Percentiles rank a stretch among this genome's conserved stretches.
These are phyloP conservation scores for Parus major DNA, from an alignment of 2,113 vertebrate species.

Conservation along the genomic window DNA sequence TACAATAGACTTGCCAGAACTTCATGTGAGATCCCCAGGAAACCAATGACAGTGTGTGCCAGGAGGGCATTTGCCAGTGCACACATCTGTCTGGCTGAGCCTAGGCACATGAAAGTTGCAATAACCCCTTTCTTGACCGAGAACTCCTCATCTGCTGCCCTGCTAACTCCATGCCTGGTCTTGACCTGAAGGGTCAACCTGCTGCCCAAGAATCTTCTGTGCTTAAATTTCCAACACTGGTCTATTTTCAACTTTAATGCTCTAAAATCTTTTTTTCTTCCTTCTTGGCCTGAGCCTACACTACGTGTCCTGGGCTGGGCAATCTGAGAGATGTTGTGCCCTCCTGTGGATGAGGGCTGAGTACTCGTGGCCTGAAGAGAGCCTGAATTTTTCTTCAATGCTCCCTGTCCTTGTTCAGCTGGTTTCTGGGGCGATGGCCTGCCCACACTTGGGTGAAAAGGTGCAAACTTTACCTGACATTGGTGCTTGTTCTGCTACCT, in stretches of 20 bases:
- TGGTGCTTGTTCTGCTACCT: not conserved
- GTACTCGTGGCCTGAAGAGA: accelerated
- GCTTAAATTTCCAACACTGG: not conserved
- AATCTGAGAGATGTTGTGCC: not conserved
- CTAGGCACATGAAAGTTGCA: not conserved
- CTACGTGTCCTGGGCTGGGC: not conserved
- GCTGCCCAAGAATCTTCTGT: not conserved
- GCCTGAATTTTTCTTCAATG: not conserved
- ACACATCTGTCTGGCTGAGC: not conserved
- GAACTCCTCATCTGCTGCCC: not conserved
- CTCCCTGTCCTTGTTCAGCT: not conserved
- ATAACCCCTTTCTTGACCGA: not conserved
- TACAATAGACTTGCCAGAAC: not conserved
- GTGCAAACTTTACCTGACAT: not conserved
- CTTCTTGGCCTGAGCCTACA: not conserved
- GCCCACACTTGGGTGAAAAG: not conserved
- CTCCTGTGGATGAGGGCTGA: not conserved
- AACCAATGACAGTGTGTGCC: not conserved
- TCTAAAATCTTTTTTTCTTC: not conserved
- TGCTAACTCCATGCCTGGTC: not conserved
- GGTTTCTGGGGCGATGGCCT: not conserved
- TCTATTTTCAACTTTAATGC: not conserved
- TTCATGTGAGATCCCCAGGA: not conserved
- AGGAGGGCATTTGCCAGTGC: not conserved
- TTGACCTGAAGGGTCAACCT: not conserved